phyloP scores from a whole-genome alignment of 2,797 vertebrate species.

The Denticeps clupeoides region DNA sequence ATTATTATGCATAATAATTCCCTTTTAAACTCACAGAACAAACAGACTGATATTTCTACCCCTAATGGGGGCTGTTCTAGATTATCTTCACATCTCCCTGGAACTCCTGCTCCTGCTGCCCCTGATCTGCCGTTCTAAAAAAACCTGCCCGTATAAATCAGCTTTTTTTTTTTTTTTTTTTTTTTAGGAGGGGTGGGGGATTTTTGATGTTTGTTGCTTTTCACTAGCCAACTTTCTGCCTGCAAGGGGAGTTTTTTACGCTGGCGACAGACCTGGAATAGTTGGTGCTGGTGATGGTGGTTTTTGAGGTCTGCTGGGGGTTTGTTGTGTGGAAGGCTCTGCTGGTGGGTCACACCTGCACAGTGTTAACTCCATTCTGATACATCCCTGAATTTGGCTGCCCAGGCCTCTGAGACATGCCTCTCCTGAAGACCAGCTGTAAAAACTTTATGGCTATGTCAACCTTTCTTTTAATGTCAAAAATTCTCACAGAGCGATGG shows the following conservation, averaged over 20 bases:
- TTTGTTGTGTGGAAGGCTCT: constrained; percentile 3
- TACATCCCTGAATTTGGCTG: constrained; percentile 18
- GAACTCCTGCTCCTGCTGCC: too few species aligned
- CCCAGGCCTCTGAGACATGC: constrained; percentile 20
- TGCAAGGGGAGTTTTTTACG: background rate
- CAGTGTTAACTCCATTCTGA: constrained; percentile 29
- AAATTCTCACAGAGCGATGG: constrained; percentile 4
- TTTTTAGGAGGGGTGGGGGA: too few species aligned
- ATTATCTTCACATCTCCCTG: background rate
- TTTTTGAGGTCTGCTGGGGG: constrained; percentile 13
- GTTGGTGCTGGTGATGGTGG: too few species aligned
- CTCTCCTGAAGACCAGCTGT: constrained; percentile 34
- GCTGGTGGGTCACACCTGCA: constrained; percentile 20
- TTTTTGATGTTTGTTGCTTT: constrained; percentile 46
- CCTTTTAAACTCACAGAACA: background rate
- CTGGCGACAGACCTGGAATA: background rate
- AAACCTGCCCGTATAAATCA: too few species aligned
- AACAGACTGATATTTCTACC: constrained; percentile 3
- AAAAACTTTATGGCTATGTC: constrained; percentile 46
- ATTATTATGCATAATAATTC: background rate
- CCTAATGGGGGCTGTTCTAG: constrained; percentile 4
- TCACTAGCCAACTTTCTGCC: constrained; percentile 31
- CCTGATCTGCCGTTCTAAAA: too few species aligned
- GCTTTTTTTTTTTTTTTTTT: too few species aligned
- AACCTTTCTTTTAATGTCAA: constrained; percentile 22